Percentiles rank a stretch among this genome's conserved stretches.
These are phyloP conservation scores for Gallinago jamesoni DNA, from an alignment of 2,113 vertebrate genomes.

Conservation along the genomic window DNA sequence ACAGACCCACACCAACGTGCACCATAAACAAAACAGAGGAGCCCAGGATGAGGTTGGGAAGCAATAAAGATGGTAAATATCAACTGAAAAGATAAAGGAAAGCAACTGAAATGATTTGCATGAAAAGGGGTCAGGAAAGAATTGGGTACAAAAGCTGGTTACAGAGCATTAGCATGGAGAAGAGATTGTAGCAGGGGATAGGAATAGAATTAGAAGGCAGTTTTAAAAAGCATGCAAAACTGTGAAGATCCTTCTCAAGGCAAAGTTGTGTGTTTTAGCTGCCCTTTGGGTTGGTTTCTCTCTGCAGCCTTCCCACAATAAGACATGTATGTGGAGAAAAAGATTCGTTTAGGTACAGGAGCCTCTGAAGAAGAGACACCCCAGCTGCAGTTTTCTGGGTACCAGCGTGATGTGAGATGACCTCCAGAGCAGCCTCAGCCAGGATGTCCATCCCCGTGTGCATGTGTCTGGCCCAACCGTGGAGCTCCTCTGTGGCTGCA, in stretches of 20 bases:
- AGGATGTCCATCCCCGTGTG: accelerated
- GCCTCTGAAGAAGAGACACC: background rate
- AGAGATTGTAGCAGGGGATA: background rate
- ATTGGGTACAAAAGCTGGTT: background rate
- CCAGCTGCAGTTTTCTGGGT: background rate
- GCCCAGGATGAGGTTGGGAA: background rate
- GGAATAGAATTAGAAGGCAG: background rate
- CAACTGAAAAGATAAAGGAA: slow-evolving; percentile 37
- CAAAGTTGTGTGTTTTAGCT: background rate
- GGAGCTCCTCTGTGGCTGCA: accelerated
- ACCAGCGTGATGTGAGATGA: background rate
- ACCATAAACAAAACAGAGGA: slow-evolving; percentile 22
- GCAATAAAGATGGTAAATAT: slow-evolving; percentile 45
- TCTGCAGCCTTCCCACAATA: background rate
- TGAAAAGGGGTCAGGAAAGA: background rate
- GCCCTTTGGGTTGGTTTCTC: background rate
- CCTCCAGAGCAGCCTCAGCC: background rate
- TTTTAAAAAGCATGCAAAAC: background rate
- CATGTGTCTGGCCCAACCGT: accelerated
- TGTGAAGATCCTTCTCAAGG: background rate
- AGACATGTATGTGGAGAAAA: accelerated
- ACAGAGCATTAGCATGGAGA: background rate
- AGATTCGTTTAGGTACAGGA: background rate
- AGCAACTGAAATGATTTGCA: slow-evolving; percentile 25
- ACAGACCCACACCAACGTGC: background rate